Percentiles rank a stretch among this genome's conserved stretches.
Conservation (phyloP, 2,888 invertebrate species). For the Periphyllus acericola region DNA sequence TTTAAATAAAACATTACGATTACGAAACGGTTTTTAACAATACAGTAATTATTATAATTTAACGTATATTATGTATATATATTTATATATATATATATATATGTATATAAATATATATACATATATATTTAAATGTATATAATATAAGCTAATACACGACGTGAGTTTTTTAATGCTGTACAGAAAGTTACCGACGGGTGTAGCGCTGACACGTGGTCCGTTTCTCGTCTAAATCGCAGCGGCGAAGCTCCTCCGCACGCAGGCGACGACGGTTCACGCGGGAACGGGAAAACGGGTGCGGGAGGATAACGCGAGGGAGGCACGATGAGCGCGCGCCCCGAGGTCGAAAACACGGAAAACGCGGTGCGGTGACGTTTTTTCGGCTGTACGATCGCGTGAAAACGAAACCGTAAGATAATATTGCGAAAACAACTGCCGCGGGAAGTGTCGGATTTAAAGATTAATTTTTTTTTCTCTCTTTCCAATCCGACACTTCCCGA, state of each 20-base stretch:
- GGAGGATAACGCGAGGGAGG: not conserved
- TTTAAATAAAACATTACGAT: slow-evolving; percentile 11
- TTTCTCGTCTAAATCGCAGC: slow-evolving; percentile 53
- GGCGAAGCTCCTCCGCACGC: not conserved
- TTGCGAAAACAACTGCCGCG: not conserved
- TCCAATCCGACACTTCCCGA: not conserved
- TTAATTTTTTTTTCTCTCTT: not conserved
- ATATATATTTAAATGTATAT: too few species aligned
- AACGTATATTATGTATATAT: too few species aligned
- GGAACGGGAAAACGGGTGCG: not conserved
- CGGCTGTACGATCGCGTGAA: not conserved
- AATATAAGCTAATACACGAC: slow-evolving; percentile 35
- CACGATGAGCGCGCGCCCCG: not conserved
- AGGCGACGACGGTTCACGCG: not conserved
- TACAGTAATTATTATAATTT: slow-evolving; percentile 1
- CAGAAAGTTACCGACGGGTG: slow-evolving; percentile 46
- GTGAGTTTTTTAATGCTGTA: slow-evolving; percentile 29
- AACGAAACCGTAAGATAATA: not conserved
- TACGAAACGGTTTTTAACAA: slow-evolving; percentile 27
- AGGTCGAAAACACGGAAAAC: too few species aligned
- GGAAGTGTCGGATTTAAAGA: not conserved
- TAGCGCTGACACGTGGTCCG: slow-evolving; percentile 52
- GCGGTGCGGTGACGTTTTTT: not conserved
- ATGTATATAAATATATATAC: too few species aligned
- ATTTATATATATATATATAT: too few species aligned